phyloP scores from a whole-genome alignment of 2,888 invertebrate species.

The Drosophila buzzatii region DNA sequence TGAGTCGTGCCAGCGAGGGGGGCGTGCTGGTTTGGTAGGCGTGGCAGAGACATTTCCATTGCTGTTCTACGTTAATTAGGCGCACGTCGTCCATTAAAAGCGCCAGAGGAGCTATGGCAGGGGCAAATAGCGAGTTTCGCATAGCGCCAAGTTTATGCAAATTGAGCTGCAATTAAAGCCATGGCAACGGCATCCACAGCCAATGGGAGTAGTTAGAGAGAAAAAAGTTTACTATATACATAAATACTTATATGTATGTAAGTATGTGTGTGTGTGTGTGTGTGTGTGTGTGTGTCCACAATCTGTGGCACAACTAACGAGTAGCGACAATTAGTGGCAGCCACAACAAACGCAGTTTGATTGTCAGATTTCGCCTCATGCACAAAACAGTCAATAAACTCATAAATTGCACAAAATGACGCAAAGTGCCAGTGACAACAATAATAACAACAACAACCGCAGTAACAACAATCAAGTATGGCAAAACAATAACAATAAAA shows the following conservation, averaged over 20 bases:
- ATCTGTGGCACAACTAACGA: conserved; percentile 31
- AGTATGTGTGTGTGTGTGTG: conserved; percentile 5
- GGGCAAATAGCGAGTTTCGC: conserved; percentile 18
- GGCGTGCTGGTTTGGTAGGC: background rate
- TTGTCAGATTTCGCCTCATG: conserved; percentile 18
- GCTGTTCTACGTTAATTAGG: conserved; percentile 71
- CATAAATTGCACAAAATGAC: conserved; percentile 75
- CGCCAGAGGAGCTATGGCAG: conserved; percentile 36
- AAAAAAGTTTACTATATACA: background rate
- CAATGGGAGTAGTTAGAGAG: conserved; percentile 10
- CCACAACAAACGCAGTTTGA: conserved; percentile 26
- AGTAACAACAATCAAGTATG: conserved; percentile 25
- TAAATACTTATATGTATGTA: no score
- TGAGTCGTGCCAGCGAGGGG: background rate
- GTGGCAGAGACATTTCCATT: conserved; percentile 39
- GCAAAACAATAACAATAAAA: conserved; percentile 78
- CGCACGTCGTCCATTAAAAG: conserved; percentile 68
- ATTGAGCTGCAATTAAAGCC: conserved; percentile 70
- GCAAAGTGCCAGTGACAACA: conserved; percentile 59
- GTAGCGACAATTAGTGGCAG: conserved; percentile 71
- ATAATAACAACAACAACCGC: conserved; percentile 20
- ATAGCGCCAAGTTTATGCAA: conserved; percentile 71
- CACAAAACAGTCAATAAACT: conserved; percentile 65
- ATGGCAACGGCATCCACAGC: conserved; percentile 20
- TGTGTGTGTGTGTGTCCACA: background rate